phyloP scores from a whole-genome alignment of 1,140 invertebrate species.

The Lordiphosa mommai region DNA sequence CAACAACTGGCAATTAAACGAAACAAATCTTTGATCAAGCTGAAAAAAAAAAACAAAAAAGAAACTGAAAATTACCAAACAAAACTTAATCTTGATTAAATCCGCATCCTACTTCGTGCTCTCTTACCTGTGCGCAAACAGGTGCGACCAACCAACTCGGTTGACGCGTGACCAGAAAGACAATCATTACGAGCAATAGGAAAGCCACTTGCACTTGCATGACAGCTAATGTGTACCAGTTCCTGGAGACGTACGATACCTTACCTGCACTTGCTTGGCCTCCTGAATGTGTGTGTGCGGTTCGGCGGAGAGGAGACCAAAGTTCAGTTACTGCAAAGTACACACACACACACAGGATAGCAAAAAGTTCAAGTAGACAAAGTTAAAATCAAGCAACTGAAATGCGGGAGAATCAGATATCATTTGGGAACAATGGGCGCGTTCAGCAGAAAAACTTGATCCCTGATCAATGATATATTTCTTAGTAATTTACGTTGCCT shows the following conservation, averaged over 20 bases:
- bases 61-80: not conserved
- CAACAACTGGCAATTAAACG: no score
- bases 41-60: not conserved
- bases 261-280: conserved; percentile 78
- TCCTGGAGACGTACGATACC: conserved; percentile 77
- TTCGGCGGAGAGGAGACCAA: conserved; percentile 85
- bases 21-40: not conserved
- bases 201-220: conserved; percentile 87
- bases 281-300: conserved; percentile 69
- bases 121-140: conserved; percentile 5
- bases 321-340: conserved; percentile 86
- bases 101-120: not conserved
- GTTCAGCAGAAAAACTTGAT: no score
- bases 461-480: no score
- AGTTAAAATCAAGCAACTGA: no score
- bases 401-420: no score
- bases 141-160: conserved; percentile 80
- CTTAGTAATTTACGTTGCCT: no score
- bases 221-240: conserved; percentile 88
- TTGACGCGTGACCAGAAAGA: conserved; percentile 91
- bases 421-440: no score
- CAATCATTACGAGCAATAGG: conserved; percentile 87
- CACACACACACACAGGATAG: conserved; percentile 82
- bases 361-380: no score
- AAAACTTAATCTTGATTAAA: conserved; percentile 3